Conservation (phyloP, 2,797 vertebrate species). For the Acanthurus leucopareius region DNA sequence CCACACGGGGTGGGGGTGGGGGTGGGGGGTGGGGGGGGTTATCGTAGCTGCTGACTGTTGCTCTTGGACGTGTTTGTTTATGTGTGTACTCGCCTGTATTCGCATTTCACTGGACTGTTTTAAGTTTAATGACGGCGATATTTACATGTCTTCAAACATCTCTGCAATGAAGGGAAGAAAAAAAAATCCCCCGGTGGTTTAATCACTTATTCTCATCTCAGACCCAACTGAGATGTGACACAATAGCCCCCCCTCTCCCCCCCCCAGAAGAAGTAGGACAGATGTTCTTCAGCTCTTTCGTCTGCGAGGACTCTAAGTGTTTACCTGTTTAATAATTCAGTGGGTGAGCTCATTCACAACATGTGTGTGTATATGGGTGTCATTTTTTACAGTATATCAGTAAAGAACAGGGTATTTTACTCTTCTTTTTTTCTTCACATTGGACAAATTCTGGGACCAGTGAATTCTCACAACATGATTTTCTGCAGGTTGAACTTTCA, state of each 20-base stretch:
- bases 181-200: constrained; percentile 52
- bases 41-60: constrained; percentile 25
- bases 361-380: neutral
- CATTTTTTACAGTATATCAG: constrained; percentile 37
- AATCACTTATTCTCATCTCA: constrained; percentile 62
- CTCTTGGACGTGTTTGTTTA: constrained; percentile 16
- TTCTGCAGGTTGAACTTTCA: neutral
- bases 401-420: constrained; percentile 19
- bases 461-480: constrained; percentile 18
- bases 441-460: constrained; percentile 14
- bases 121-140: constrained; percentile 59
- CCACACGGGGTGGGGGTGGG: neutral
- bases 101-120: constrained; percentile 39
- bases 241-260: constrained; percentile 21
- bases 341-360: constrained; percentile 36
- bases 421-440: constrained; percentile 1
- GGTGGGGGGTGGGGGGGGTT: neutral
- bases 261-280: constrained; percentile 52
- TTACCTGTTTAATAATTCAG: constrained; percentile 45
- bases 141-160: constrained; percentile 52
- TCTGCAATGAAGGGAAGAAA: neutral
- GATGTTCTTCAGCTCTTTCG: constrained; percentile 57
- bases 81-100: neutral
- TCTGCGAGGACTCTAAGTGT: constrained; percentile 52
- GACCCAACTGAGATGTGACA: constrained; percentile 46